Base-by-base conservation (phyloP, 2,888 invertebrate genomes). In the Andrena flavipes region DNA sequence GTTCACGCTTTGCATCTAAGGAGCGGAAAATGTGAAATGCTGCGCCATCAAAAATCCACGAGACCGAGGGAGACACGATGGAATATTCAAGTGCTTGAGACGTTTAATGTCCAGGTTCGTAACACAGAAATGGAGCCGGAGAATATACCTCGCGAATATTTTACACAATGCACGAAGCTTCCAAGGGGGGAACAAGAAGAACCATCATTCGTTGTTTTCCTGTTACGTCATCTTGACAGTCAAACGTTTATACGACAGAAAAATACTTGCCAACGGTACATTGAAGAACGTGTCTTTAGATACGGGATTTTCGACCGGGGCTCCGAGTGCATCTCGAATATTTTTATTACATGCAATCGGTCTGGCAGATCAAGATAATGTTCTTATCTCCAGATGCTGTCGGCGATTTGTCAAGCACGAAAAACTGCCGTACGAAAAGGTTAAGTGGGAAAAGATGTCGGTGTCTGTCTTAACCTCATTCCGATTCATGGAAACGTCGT, bases 401-500 rank as follows among this genome's bases (percentile, higher is more conserved):
- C 26, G 33, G 7, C 33, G 20, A 49, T 5, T 16, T 54, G 60
- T 30, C 30, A 60, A 51, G 63, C 51, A 20, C 30, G 33, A 42
- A 64, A 8, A 23, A 10, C 42, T 42, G 26, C 20, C 26, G 20
- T 10, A 29, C 5, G 49, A 42, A 60, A 60, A 76, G 73, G 54
- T 82, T 79, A 76, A 75, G 64, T 68, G 49, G 56, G 56, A 54
- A 56, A 33, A 26, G 49, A n/a, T 6, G 26, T 48, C 26, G n/a
- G 60, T 42, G 29, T 42, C 35, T 51, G 26, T 26, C 23, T 77
- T 74, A 87, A 85, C 75, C 79, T 73, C 48, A 54, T 77, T 82
- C 62, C 30, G 72, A 72, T 64, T 74, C 72, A 63, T 70, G 68
- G 74, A 72, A 56, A 75, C 63, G 72, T 75, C 72, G 77, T 26